Conservation (phyloP, 2,113 vertebrate genomes). For the Semnopithecus entellus region DNA sequence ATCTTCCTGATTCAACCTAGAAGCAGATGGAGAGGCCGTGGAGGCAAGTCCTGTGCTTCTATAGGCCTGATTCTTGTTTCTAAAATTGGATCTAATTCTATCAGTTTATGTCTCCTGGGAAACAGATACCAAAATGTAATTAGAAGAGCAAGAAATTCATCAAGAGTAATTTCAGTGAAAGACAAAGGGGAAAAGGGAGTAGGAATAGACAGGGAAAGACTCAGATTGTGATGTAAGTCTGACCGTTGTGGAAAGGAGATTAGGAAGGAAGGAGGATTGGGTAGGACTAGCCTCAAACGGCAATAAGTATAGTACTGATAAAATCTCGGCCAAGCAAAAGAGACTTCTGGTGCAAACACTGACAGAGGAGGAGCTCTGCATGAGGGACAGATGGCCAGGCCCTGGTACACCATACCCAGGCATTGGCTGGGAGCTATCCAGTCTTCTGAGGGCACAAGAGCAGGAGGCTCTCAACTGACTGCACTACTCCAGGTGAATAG, state of each 20-base stretch:
- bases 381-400: too few species aligned
- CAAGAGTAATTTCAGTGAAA: not conserved
- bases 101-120: not conserved
- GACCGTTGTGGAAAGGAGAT: not conserved
- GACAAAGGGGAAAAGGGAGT: not conserved
- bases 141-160: not conserved
- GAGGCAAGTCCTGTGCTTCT: not conserved
- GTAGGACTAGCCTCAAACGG: not conserved
- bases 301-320: not conserved
- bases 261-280: not conserved
- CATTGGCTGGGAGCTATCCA: not conserved
- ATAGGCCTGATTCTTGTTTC: not conserved
- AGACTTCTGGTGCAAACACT: not conserved
- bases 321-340: not conserved
- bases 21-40: not conserved
- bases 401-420: too few species aligned
- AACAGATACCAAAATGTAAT: not conserved
- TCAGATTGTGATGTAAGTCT: not conserved
- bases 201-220: not conserved
- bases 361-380: not conserved
- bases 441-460: not conserved
- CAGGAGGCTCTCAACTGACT: too few species aligned
- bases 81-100: not conserved
- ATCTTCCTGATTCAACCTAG: not conserved
- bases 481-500: not conserved